These are phyloP conservation scores for Pollenia griseotomentosa DNA, from an alignment of 2,888 invertebrate species.

Conservation along the genomic window DNA sequence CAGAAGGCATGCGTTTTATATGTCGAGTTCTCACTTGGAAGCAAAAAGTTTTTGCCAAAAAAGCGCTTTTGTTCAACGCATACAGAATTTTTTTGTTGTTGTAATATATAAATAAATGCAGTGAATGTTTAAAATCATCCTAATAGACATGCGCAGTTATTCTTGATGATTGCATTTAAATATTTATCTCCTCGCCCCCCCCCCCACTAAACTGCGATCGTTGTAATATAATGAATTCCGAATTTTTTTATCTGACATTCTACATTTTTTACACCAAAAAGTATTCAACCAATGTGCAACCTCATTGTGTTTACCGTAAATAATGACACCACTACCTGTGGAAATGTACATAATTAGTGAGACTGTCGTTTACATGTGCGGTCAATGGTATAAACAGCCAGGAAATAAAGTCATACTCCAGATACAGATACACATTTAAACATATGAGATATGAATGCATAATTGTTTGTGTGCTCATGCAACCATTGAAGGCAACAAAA, in stretches of 20 bases:
- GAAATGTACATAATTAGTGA: conserved; percentile 62
- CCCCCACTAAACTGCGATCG: neutral
- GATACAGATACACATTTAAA: neutral
- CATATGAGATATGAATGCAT: neutral
- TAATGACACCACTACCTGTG: conserved; percentile 68
- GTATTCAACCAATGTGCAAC: conserved; percentile 66
- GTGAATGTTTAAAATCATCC: neutral
- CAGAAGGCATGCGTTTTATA: too few species aligned
- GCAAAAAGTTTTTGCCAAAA: too few species aligned
- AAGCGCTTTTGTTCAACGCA: too few species aligned
- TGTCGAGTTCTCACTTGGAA: too few species aligned
- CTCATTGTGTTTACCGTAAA: conserved; percentile 69
- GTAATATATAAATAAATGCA: too few species aligned
- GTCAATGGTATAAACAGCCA: conserved; percentile 34
- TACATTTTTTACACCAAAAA: conserved; percentile 30
- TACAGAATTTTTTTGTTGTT: too few species aligned
- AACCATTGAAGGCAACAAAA: neutral
- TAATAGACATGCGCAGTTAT: neutral
- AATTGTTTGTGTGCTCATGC: conserved; percentile 8
- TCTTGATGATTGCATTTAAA: conserved; percentile 6
- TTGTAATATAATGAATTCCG: neutral
- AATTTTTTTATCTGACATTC: neutral
- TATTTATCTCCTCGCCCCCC: neutral
- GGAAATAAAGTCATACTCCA: conserved; percentile 64
- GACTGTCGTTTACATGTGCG: conserved; percentile 53